Base-by-base conservation (phyloP, 2,888 invertebrate genomes). In the Drosophila vallismaia region DNA sequence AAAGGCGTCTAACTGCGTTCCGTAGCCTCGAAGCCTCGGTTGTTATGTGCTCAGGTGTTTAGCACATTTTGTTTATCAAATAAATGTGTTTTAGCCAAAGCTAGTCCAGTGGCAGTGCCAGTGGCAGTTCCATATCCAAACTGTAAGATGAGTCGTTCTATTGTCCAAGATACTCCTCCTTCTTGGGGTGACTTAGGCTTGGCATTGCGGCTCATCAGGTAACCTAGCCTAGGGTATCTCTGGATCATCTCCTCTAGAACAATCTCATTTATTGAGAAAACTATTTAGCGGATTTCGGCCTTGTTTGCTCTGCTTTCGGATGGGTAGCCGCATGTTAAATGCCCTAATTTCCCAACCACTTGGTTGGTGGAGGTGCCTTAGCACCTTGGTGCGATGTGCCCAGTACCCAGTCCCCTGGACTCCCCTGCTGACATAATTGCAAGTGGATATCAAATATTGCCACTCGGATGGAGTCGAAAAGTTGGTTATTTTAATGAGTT, bases 321-420 rank as follows among this genome's bases (percentile, higher is more conserved):
- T 12, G 40, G 31, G n/a, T 42, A 77, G 63, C 60, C 60, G 62
- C 74, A 66, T 87, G 88, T 77, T 85, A 87, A 87, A 87, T 82
- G 88, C 72, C 88, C 88, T 88, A 79, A 87, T 83, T 88, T 81
- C 55, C 53, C 31, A 50, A 38, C 72, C 52, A 53, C 50, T 57
- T 52, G 50, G 8, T 6, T 56, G 56, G 38, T 2, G 7, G 42
- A 50, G 19, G 38, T 58, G 60, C 68, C 64, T 86, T 81, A 79
- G 72, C 86, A 81, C 80, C 79, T 72, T 45, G 54, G 67, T 83
- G 86, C 40, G 77, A 81, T 68, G 60, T 19, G 1, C 19, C 19
- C 2, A 19, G 19, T 19, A 1, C 19, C 19, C 2, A 19, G 19
- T 19, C 19, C 19, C 19, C 19, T 19, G 2, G 19, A 19, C 19